Conservation (phyloP, 1,140 invertebrate genomes). For the Hypsibius dujardini region DNA sequence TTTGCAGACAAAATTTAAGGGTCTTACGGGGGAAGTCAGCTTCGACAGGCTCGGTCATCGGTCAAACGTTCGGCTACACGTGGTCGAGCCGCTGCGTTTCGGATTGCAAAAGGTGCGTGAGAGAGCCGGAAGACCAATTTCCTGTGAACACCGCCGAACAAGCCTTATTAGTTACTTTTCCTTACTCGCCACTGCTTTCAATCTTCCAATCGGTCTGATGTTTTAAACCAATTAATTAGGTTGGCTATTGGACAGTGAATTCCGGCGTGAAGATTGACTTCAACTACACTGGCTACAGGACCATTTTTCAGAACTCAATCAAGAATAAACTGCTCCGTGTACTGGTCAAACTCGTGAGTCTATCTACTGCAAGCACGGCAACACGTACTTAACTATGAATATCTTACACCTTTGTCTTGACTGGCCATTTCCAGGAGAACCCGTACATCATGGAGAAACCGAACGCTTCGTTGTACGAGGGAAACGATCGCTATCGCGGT, state of each 20-base stretch:
- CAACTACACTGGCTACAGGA: slow-evolving; percentile 61
- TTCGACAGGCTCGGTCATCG: slow-evolving; percentile 74
- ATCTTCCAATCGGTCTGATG: no score
- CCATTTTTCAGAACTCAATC: slow-evolving; percentile 63
- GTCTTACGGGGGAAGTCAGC: slow-evolving; percentile 74
- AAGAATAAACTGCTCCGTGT: slow-evolving; percentile 80
- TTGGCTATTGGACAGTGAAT: slow-evolving; percentile 70
- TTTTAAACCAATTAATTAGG: slow-evolving; percentile 37
- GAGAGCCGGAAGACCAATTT: no score
- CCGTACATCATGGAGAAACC: slow-evolving; percentile 32
- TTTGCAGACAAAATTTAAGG: slow-evolving; percentile 65
- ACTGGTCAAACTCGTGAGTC: slow-evolving; percentile 64
- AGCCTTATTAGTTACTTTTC: no score
- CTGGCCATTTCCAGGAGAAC: neutral
- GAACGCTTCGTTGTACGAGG: slow-evolving; percentile 20
- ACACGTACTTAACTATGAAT: no score
- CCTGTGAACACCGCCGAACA: no score
- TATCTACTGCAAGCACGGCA: neutral
- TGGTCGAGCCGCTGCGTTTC: slow-evolving; percentile 62
- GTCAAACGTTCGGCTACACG: slow-evolving; percentile 69
- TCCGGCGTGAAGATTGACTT: slow-evolving; percentile 74
- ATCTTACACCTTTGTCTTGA: no score
- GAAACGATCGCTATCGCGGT: slow-evolving; percentile 34
- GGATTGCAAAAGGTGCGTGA: slow-evolving; percentile 28
- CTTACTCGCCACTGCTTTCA: no score